Conservation (phyloP, 1,140 invertebrate species). For the Acromyrmex charruanus region DNA sequence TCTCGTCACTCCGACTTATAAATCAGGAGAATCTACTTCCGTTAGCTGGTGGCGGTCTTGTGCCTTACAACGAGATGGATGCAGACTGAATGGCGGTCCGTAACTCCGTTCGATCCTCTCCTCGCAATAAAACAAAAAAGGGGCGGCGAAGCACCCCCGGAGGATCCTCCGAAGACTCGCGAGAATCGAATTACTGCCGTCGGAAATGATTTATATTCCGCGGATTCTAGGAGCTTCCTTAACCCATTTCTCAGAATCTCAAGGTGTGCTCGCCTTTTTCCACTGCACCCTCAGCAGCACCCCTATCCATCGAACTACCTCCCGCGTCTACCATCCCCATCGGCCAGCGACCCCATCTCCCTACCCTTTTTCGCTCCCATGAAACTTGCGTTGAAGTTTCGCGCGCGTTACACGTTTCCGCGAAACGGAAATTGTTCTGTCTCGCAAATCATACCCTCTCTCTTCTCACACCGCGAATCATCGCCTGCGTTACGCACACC, state of each 20-base stretch:
- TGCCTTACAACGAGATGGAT: constrained; percentile 47
- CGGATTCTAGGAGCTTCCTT: constrained; percentile 75
- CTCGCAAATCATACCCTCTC: constrained; percentile 73
- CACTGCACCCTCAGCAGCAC: not conserved
- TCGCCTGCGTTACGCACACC: constrained; percentile 29
- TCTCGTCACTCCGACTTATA: constrained; percentile 22
- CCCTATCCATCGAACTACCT: constrained; percentile 13
- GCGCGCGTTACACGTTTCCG: constrained; percentile 73
- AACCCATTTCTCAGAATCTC: constrained; percentile 76
- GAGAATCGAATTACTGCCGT: constrained; percentile 74
- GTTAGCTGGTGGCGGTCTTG: not conserved
- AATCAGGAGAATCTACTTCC: constrained; percentile 47
- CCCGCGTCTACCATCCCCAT: constrained; percentile 24
- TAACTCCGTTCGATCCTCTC: constrained; percentile 56
- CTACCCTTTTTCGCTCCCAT: constrained; percentile 36
- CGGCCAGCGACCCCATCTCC: constrained; percentile 29
- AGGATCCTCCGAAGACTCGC: constrained; percentile 65
- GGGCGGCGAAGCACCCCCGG: not conserved
- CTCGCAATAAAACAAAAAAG: constrained; percentile 57
- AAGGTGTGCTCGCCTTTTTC: constrained; percentile 59
- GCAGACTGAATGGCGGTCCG: constrained; percentile 26
- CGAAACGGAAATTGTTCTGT: constrained; percentile 77
- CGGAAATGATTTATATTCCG: constrained; percentile 78
- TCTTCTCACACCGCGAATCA: constrained; percentile 44
- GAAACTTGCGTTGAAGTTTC: constrained; percentile 67